Base-by-base conservation (phyloP, 2,113 vertebrate genomes). In the Murina feae region DNA sequence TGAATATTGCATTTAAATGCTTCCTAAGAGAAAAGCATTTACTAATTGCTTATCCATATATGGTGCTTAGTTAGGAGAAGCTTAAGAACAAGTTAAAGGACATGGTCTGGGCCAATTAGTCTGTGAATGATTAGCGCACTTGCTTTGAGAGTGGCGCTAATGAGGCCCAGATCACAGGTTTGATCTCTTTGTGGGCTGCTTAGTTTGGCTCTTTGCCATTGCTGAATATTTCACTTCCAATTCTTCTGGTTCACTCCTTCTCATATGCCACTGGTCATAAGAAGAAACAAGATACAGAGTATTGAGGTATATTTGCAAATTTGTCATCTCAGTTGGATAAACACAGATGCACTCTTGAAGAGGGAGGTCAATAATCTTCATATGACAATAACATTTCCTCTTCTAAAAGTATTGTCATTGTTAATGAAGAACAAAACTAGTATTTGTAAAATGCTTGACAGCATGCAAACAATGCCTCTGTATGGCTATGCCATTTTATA, bases 401-500 rank as follows among this genome's bases (percentile, higher is more conserved):
- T 80, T 85, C 17, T 60, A 53, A 42, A 32, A 79, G 17, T 11
- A 42, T 49, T 13, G 5, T 1, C 53, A 3, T 63, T 78, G 51
- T 4, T 85, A 37, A 90, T 83, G 65, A 32, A 32, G 76, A 68
- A n/a, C 9, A 89, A 68, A 89, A 12, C 16, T 10, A 18, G 0
- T n/a, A 23, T 51, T 51, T 30, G 1, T 2, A 80, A 21, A 58
- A 39, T 49, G 21, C 1, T 35, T 30, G 25, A 9, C 5, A 71
- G 9, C 9, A 5, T 13, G 0, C 23, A 68, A n/a, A 47, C 1
- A 9, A 9, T 39, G 1, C 4, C 3, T 66, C 74, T 6, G 0
- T 9, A 39, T 16, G 11, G 5, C 7, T 21, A 4, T 37, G 23
- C 16, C 4, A 53, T 60, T 72, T 63, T 32, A 20, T 53, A 69